A percentile compares a stretch with the other conserved stretches of the same genome.
Evolutionary conservation across 37 sponge, comb jelly and placozoan genomes (phyloP).

Genomic region (Spongia lamella): DNA sequence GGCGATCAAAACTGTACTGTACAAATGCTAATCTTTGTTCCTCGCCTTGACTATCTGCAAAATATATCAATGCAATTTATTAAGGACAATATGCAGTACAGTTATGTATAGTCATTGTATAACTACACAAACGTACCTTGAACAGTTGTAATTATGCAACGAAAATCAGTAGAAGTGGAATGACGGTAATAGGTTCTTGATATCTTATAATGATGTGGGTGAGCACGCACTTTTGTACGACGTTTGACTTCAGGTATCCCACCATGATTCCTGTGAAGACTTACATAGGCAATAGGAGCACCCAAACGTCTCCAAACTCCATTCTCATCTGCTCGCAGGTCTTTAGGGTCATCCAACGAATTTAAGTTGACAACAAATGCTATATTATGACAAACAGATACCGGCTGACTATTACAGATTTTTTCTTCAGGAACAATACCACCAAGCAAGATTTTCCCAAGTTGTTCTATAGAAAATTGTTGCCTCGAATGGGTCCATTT

Average conservation of each 20-base stretch:
- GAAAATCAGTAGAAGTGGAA: slow-evolving; percentile 16
- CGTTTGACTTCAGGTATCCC: background rate
- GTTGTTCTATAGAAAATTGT: slow-evolving; percentile 9
- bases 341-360: slow-evolving; percentile 14
- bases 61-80: background rate
- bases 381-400: slow-evolving; percentile 28
- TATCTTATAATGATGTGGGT: slow-evolving; percentile 13
- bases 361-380: slow-evolving; percentile 33
- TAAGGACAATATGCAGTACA: too few species aligned
- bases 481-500: background rate
- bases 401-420: slow-evolving; percentile 35
- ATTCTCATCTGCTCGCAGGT: slow-evolving; percentile 45
- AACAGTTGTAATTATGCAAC: slow-evolving; percentile 16
- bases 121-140: background rate
- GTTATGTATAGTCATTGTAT: too few species aligned
- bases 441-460: background rate
- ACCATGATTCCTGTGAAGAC: slow-evolving; percentile 4
- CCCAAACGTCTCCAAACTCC: slow-evolving; percentile 34
- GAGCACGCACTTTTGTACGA: background rate
- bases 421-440: background rate
- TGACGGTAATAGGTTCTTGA: slow-evolving; percentile 23
- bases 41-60: background rate
- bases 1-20: slow-evolving; percentile 22
- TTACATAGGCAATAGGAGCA: slow-evolving; percentile 26
- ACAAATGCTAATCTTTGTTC: slow-evolving; percentile 20